These are phyloP conservation scores for Drosophila emarginata DNA, from an alignment of 2,888 invertebrate species.

Conservation along the genomic window DNA sequence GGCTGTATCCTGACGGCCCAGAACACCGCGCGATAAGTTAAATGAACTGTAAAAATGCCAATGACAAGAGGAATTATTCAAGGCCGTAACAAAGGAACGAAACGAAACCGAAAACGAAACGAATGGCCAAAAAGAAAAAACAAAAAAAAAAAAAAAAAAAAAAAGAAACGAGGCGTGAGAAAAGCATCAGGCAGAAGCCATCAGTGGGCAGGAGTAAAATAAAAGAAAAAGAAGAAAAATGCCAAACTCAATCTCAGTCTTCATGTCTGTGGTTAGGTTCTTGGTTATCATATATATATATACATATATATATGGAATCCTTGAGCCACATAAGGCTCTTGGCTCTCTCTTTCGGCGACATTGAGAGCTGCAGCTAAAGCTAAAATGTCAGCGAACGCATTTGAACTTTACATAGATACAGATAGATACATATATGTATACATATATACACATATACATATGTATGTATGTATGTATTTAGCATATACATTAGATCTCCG, in stretches of 20 bases:
- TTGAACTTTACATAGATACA: constrained; percentile 60
- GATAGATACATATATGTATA: not conserved
- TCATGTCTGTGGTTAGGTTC: constrained; percentile 26
- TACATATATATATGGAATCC: constrained; percentile 41
- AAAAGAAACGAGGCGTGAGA: constrained; percentile 29
- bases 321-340: constrained; percentile 58
- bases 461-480: too few relatives aligned
- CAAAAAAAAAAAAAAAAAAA: constrained; percentile 14
- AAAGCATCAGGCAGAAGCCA: constrained; percentile 24
- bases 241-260: constrained; percentile 9
- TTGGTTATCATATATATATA: not conserved
- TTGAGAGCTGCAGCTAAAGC: constrained; percentile 49
- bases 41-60: constrained; percentile 74
- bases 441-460: not conserved
- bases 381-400: constrained; percentile 74
- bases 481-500: constrained; percentile 33
- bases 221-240: constrained; percentile 7
- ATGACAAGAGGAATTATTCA: constrained; percentile 65
- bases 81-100: constrained; percentile 49
- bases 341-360: constrained; percentile 38
- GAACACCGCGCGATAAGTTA: constrained; percentile 46
- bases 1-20: constrained; percentile 19
- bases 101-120: constrained; percentile 6
- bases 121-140: constrained; percentile 16
- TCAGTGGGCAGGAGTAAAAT: constrained; percentile 7